Evolutionary conservation across 2,797 vertebrate species (phyloP).

Genomic region (Crax fasciolata): DNA sequence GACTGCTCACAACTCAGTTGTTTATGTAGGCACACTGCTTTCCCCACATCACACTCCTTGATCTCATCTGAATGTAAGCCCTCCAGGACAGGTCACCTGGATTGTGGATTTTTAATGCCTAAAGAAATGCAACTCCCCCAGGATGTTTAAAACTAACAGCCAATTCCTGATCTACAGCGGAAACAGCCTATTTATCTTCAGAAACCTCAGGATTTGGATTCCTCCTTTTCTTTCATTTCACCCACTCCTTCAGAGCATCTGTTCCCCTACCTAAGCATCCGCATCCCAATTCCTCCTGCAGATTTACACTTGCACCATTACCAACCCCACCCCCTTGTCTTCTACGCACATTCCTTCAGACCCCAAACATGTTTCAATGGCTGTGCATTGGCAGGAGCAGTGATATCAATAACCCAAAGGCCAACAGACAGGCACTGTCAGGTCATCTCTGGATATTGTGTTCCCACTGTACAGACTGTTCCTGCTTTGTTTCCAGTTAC

Average conservation of each 20-base stretch:
- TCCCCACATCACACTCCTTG: not conserved
- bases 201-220: not conserved
- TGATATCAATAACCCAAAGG: not conserved
- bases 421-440: not conserved
- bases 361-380: not conserved
- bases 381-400: not conserved
- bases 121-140: not conserved
- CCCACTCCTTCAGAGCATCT: not conserved
- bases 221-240: not conserved
- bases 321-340: not conserved
- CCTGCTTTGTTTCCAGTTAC: not conserved
- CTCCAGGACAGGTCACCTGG: not conserved
- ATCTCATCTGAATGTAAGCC: not conserved
- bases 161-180: not conserved
- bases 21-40: not conserved
- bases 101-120: not conserved
- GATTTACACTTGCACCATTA: fast-evolving
- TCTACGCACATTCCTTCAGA: not conserved
- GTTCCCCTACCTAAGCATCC: not conserved
- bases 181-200: not conserved
- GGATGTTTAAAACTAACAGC: not conserved
- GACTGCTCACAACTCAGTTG: not conserved
- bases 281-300: not conserved
- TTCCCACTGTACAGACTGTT: not conserved
- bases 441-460: fast-evolving